Base-by-base conservation (phyloP, 1,140 invertebrate species). In the Panulirus ornatus region DNA sequence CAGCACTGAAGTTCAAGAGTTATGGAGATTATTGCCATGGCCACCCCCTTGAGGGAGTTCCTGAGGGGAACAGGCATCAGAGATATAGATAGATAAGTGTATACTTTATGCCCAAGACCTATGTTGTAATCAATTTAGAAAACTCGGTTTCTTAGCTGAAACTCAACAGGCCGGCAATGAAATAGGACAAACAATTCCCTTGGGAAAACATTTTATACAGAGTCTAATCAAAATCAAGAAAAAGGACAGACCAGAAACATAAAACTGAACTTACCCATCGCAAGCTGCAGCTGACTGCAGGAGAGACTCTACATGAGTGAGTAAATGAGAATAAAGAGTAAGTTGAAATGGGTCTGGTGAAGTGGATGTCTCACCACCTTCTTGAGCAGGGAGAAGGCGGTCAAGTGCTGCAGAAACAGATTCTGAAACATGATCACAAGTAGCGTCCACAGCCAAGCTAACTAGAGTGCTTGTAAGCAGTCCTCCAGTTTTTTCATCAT, bases 381-480 rank as follows among this genome's bases (percentile, higher is more conserved):
- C 90, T 27, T 86, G 91, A 22, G 70, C 27, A 3, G 92, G 92
- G 16, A 92, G 71, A 16, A 92, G 66, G n/a, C 90, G 70, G 47
- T 91, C 89, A 14, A 92, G 58, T n/a, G 92, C 92, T 27, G 85
- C 30, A 44, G 82, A 84, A 22, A 92, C 82, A 76, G 90, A 84
- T 47, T 90, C 71, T 0, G 89, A 86, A 3, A 92, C 90, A 76
- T 91, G 90, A 44, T 92, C 92, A 83, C 92, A 92, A 22, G 90
- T 92, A 42, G 92, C 92, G 58, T 92, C 92, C 40, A 89, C 92
- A 51, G 90, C 81, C 38, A 92, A 78, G 71, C 89, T 82, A 9
- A 92, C 84, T 5, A 92, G 87, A 22, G 90, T 91, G 34, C 38
- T 85, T n/a, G 88, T 90, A 54, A 92, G 82, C 44, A 82, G 73